Base-by-base conservation (phyloP, 1,140 invertebrate genomes). In the Brevipalpus yothersi region DNA sequence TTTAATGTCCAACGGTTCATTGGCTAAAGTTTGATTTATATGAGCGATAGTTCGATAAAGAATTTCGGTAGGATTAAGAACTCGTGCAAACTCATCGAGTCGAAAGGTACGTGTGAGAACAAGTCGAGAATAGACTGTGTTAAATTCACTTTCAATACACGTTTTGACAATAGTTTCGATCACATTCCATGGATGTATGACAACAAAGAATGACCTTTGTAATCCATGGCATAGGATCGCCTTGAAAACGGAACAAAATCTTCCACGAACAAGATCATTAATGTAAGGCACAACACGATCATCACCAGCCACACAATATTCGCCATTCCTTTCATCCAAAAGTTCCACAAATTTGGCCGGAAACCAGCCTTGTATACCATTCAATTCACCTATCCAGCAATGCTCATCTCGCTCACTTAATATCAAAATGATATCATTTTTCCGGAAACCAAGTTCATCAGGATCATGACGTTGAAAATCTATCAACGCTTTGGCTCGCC, bases 311-410 rank as follows among this genome's bases (percentile, higher is more conserved):
- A 83, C 81, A 39, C 86, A 90, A 71, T 99, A 99, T 39, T 60
- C 61, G 67, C 92, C 93, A 69, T 91, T 94, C 66, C 94, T 77
- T 72, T 99, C 94, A 73, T 99, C 94, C 21, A 98, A 75, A 57
- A 97, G 73, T 69, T 93, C 84, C 0, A 96, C 93, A 78, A 95
- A 96, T 73, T 94, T 90, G 8, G 95, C 93, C 19, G 95, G 95
- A 76, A 99, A 99, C 94, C 94, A 99, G 45, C 94, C 94, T 70
- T 88, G 76, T 41, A 95, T 71, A 2, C 94, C 94, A 78, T 98
- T 97, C 2, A 98, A 71, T 73, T 99, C 95, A 54, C 95, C 95
- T 62, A 97, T 83, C 95, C 95, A 99, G 71, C 95, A 99, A 71
- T 99, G 93, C 69, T 99, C 95, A 76, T 99, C 95, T 70, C 91